phyloP scores from a whole-genome alignment of 2,888 invertebrate species.

The Scelioninae gen. 1 region DNA sequence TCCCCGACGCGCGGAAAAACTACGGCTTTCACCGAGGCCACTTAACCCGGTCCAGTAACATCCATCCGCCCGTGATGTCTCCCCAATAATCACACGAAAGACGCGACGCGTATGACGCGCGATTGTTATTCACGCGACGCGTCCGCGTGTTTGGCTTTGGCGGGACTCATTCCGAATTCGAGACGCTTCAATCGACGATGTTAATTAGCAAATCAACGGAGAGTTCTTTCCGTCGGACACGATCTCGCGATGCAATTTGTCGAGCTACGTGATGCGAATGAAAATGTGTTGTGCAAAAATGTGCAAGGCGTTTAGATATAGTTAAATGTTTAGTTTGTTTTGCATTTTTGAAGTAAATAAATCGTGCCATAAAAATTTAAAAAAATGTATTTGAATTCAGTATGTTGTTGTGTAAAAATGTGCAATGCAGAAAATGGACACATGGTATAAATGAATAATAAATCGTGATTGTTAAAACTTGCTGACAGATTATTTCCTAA shows the following conservation, averaged over 20 bases:
- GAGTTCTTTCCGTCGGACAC: conserved; percentile 5
- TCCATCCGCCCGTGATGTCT: conserved; percentile 80
- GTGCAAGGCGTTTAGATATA: no score
- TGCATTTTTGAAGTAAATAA: no score
- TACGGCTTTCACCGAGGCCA: conserved; percentile 83
- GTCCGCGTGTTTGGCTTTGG: conserved; percentile 10
- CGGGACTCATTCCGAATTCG: conserved; percentile 16
- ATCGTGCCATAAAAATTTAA: no score
- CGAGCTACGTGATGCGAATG: not conserved
- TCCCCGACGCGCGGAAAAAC: conserved; percentile 75
- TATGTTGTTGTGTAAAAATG: no score
- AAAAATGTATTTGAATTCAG: no score
- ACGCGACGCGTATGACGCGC: conserved; percentile 6
- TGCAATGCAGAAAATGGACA: no score
- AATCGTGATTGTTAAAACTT: no score
- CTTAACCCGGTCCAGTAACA: conserved; percentile 84
- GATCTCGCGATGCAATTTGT: conserved; percentile 1
- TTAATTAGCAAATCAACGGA: conserved; percentile 21
- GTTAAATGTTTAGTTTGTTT: no score
- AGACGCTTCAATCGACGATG: not conserved
- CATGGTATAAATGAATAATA: no score
- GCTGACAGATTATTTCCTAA: no score
- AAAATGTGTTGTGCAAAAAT: not conserved
- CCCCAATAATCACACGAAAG: conserved; percentile 51
- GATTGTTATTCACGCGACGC: conserved; percentile 53